Percentiles rank a stretch among this genome's conserved stretches.
phyloP scores from a whole-genome alignment of 2,113 vertebrate species.

The Laterallus jamaicensis region DNA sequence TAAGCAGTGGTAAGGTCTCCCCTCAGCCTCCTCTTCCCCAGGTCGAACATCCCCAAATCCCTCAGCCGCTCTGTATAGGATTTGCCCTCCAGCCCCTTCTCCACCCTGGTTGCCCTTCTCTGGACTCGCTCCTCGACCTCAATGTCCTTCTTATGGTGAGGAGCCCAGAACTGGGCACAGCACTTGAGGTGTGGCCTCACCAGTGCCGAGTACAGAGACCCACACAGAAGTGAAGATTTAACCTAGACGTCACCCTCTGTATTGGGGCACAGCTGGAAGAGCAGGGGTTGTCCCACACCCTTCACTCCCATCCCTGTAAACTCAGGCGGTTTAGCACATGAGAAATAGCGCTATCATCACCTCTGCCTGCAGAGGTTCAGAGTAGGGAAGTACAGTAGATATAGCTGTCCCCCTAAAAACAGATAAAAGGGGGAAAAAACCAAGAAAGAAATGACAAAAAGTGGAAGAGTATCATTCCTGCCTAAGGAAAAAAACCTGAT shows the following conservation, averaged over 20 bases:
- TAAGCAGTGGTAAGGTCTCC: no score
- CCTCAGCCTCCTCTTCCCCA: no score
- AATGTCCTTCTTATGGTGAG: no score
- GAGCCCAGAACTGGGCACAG: no score
- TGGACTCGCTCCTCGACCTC: no score
- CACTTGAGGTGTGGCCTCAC: no score
- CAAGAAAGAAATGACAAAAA: neutral
- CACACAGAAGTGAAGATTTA: neutral
- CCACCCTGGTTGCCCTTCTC: no score
- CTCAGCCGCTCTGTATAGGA: no score
- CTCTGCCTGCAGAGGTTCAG: neutral
- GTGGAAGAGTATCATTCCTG: neutral
- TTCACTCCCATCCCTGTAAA: neutral
- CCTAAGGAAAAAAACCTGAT: neutral
- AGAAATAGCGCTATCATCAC: neutral
- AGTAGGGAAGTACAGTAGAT: neutral
- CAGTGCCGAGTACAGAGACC: neutral
- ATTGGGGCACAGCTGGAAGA: neutral
- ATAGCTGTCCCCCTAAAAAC: neutral
- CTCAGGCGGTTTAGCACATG: neutral
- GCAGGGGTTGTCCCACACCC: neutral
- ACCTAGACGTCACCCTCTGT: neutral
- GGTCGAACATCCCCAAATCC: no score
- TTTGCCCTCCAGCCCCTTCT: no score
- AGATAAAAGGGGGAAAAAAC: neutral